Evolutionary conservation across 2,797 vertebrate species (phyloP).

Genomic region (Poecile montanus): DNA sequence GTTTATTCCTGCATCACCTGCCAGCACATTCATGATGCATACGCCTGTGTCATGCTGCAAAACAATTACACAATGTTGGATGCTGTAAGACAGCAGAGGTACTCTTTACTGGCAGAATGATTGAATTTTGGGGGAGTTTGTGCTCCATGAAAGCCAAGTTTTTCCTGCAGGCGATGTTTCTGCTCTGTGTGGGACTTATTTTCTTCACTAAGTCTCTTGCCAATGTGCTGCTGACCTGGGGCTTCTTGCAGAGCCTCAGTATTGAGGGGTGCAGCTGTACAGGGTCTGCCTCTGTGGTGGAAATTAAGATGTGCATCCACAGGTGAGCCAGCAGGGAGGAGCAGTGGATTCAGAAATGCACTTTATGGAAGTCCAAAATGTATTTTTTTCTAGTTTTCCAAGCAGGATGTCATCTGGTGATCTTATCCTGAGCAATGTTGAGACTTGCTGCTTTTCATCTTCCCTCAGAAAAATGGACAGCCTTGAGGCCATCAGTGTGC

Average conservation of each 20-base stretch:
- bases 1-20: not conserved
- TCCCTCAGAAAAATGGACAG: not conserved
- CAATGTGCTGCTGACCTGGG: not conserved
- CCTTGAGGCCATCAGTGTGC: not conserved
- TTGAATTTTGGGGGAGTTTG: not conserved
- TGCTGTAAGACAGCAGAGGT: not conserved
- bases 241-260: not conserved
- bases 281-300: not conserved
- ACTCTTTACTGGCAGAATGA: not conserved
- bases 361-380: not conserved
- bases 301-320: not conserved
- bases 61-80: not conserved
- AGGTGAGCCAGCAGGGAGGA: not conserved
- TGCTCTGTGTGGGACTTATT: not conserved
- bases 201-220: not conserved
- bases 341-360: not conserved
- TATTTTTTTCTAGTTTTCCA: accelerated
- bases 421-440: not conserved
- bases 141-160: not conserved
- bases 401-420: not conserved
- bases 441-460: not conserved
- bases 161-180: not conserved
- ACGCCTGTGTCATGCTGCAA: not conserved
- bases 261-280: not conserved
- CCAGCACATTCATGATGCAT: not conserved